These are phyloP conservation scores for Bos indicus DNA, from an alignment of 2,113 vertebrate genomes.

Conservation along the genomic window DNA sequence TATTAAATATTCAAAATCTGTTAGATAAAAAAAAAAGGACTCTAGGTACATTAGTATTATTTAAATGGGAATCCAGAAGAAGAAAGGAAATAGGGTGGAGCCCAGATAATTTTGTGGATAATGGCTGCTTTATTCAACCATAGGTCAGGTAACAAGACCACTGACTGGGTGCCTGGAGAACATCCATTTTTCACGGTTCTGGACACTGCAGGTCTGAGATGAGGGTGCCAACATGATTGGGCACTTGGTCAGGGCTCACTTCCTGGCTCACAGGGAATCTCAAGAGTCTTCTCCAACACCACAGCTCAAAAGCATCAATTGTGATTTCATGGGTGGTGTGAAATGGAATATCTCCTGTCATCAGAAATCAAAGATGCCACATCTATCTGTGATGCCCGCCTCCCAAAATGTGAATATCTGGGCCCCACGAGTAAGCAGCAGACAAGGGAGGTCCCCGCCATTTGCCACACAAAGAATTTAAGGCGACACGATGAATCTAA, in stretches of 20 bases:
- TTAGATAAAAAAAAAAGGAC: neutral
- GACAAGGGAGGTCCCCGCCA: neutral
- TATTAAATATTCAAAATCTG: neutral
- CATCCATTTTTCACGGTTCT: neutral
- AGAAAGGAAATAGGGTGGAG: neutral
- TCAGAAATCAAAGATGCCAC: neutral
- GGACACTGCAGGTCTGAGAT: neutral
- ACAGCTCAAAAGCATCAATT: neutral
- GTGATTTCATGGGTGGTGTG: neutral
- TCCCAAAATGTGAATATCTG: neutral
- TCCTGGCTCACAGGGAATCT: neutral
- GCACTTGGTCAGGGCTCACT: neutral
- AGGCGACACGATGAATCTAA: neutral
- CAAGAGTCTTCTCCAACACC: neutral
- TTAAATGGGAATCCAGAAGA: neutral
- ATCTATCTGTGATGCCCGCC: neutral
- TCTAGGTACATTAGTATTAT: neutral
- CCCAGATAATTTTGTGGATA: neutral
- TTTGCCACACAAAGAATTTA: neutral
- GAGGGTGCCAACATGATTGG: neutral
- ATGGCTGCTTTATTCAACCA: neutral
- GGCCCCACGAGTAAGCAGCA: neutral
- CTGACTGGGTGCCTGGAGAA: neutral
- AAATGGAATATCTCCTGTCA: neutral
- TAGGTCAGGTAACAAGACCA: neutral